These are phyloP conservation scores for Dryobates pubescens DNA, from an alignment of 2,797 vertebrate species.

Conservation along the genomic window DNA sequence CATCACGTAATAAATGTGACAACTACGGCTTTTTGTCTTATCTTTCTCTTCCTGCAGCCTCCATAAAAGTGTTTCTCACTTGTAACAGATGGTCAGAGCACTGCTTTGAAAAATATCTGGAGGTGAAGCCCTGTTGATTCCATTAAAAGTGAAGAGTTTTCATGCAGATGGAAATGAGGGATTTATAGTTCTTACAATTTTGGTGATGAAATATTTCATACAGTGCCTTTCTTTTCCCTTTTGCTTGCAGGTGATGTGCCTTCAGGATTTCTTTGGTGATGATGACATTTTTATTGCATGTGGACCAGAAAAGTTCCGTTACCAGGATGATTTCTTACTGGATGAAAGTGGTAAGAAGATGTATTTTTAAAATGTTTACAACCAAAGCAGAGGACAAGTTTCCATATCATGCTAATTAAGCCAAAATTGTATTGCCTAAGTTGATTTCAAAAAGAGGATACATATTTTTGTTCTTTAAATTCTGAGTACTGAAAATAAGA, in stretches of 20 bases:
- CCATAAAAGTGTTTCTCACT: conserved; percentile 58
- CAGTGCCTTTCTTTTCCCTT: conserved; percentile 65
- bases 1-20: conserved; percentile 59
- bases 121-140: conserved; percentile 61
- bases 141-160: conserved; percentile 63
- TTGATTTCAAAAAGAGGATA: conserved; percentile 54
- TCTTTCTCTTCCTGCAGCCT: conserved; percentile 44
- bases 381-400: conserved; percentile 41
- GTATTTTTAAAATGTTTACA: conserved; percentile 60
- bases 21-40: conserved; percentile 34
- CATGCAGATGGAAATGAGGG: conserved; percentile 19
- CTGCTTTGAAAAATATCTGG: conserved; percentile 65
- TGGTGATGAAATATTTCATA: conserved; percentile 56
- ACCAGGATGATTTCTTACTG: conserved; percentile 98
- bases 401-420: conserved; percentile 39
- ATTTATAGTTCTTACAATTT: conserved; percentile 30
- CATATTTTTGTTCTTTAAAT: conserved; percentile 62
- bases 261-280: conserved; percentile 97
- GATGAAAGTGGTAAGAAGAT: conserved; percentile 92
- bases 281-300: conserved; percentile 99
- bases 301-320: conserved; percentile 98
- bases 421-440: conserved; percentile 55
- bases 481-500: conserved; percentile 67
- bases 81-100: conserved; percentile 61
- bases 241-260: conserved; percentile 88